Conservation (phyloP, 1,140 invertebrate genomes). For the Bradynema listronoti region DNA sequence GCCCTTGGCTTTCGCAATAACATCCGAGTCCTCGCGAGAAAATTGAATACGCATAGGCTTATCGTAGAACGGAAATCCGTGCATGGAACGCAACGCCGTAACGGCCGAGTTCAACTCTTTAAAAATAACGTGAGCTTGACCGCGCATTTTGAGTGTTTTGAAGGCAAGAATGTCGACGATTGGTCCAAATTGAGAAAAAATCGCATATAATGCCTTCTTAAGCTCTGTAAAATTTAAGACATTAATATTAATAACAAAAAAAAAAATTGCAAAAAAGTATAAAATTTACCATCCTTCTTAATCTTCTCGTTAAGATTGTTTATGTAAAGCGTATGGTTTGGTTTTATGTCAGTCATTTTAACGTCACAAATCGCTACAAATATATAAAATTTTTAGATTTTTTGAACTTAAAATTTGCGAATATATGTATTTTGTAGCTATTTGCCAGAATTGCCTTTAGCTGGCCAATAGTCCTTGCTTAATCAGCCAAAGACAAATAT, state of each 20-base stretch:
- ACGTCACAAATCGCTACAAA: conserved; percentile 2
- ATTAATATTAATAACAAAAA: neutral
- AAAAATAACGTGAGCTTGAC: conserved; percentile 98
- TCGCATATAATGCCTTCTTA: conserved; percentile 95
- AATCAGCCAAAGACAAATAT: no score
- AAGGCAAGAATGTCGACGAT: conserved; percentile 94
- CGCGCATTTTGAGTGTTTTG: conserved; percentile 94
- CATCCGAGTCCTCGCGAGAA: conserved; percentile 81
- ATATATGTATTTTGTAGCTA: no score
- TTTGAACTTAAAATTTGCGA: no score
- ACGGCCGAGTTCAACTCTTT: conserved; percentile 94
- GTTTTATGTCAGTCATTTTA: conserved; percentile 59
- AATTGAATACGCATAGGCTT: conserved; percentile 99
- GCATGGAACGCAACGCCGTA: conserved; percentile 90
- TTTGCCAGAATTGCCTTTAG: no score
- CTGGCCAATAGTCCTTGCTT: no score
- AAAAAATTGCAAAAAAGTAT: neutral
- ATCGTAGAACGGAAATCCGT: conserved; percentile 98
- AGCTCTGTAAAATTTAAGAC: conserved; percentile 66
- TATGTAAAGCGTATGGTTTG: conserved; percentile 98
- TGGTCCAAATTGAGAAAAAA: conserved; percentile 98
- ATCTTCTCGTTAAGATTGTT: conserved; percentile 99
- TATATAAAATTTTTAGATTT: no score
- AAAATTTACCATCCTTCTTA: conserved; percentile 78
- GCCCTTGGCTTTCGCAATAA: conserved; percentile 90